Base-by-base conservation (phyloP, 1,140 invertebrate genomes). In the Trichonephila clavipes region DNA sequence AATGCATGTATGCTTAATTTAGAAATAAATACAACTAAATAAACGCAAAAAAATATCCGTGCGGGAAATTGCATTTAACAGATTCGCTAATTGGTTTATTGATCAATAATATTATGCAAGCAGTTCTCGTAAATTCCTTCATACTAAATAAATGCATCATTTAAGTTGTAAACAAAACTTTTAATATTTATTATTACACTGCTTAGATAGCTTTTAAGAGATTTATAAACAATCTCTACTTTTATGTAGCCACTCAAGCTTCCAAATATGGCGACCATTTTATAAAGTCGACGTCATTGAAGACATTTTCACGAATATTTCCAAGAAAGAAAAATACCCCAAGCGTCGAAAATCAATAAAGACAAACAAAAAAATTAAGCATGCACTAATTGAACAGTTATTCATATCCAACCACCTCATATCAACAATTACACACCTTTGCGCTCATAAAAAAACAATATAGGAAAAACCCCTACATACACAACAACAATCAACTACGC, bases 181-280 rank as follows among this genome's bases (percentile, higher is more conserved):
- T 77, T 3, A 69, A 69, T 77, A 34, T 77, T 77, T 40, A 77
- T 77, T 77, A 34, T 40, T 77, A 77, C 18, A 8, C 14, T 77
- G 28, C 18, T 40, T 77, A 77, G 16, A 77, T 19, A 4, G 28
- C 34, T 12, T 34, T 77, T 58, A 83, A 58, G 19, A 24, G 51
- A 58, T 58, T 18, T 91, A 91, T 83, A 44, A 91, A 58, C 19
- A 34, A 61, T 86, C 21, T n/a, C 81, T 82, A 21, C 10, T 69
- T 62, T 51, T 81, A 28, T 83, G 51, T 82, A 34, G 72, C n/a
- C 51, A n/a, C 34, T 64, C 64, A 59, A 19, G 81, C 82, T 72
- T 86, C 40, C 81, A 85, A 92, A 92, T 61, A 92, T 92, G 90
- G 90, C 90, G 90, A 92, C 90, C 90, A 92, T 92, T 92, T 92